These are phyloP conservation scores for Amphibalanus amphitrite DNA, from an alignment of 1,140 invertebrate genomes.

Conservation along the genomic window DNA sequence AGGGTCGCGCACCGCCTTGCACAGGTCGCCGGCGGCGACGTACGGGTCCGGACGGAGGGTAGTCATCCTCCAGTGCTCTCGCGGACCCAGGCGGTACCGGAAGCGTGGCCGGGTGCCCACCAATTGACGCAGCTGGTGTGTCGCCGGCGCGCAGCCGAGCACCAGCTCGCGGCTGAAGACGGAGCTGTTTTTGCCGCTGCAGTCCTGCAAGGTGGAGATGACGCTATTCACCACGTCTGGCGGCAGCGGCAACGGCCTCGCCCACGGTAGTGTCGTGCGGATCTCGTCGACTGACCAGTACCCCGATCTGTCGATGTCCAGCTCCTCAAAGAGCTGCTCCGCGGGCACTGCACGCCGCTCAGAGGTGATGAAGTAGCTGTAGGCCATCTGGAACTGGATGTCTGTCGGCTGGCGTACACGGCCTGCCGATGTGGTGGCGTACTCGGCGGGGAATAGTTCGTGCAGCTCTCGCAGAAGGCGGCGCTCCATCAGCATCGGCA, in stretches of 20 bases:
- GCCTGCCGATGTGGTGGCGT: conserved; percentile 46
- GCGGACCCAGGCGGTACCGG: conserved; percentile 6
- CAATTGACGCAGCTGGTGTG: no score
- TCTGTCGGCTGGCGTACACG: conserved; percentile 45
- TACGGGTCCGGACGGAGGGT: conserved; percentile 60
- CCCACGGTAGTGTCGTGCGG: conserved; percentile 45
- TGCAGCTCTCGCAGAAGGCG: conserved; percentile 46
- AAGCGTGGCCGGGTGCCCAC: no score
- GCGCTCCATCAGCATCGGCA: conserved; percentile 57
- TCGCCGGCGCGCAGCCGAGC: no score
- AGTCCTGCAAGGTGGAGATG: no score
- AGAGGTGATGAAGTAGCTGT: conserved; percentile 58
- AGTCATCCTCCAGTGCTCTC: conserved; percentile 43
- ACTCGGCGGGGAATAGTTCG: conserved; percentile 41
- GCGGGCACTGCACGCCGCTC: conserved; percentile 35
- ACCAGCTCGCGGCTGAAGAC: no score
- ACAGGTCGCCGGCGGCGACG: conserved; percentile 46
- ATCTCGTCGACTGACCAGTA: conserved; percentile 66
- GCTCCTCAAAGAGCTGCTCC: conserved; percentile 48
- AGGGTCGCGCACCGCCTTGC: conserved; percentile 47
- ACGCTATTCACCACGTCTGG: no score
- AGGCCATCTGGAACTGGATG: conserved; percentile 66
- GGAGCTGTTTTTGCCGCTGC: no score
- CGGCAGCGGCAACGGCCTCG: no score
- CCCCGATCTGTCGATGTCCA: conserved; percentile 56